Evolutionary conservation across 2,888 invertebrate species (phyloP).

Genomic region (Lapara coniferarum): DNA sequence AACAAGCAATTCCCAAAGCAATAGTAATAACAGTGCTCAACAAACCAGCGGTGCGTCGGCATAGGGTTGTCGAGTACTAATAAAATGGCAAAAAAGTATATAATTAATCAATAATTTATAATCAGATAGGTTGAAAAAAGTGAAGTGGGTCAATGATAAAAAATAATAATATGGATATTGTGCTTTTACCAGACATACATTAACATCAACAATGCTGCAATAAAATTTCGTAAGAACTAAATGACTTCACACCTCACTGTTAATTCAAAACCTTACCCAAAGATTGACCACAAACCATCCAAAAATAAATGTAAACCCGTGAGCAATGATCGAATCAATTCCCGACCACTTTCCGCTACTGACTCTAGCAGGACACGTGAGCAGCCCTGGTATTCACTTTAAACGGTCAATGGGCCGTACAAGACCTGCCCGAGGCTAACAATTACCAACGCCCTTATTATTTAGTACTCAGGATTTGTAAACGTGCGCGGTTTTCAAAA

Average conservation of each 20-base stretch:
- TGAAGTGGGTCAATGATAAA: no score
- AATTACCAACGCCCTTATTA: conserved; percentile 56
- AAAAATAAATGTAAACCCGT: conserved; percentile 13
- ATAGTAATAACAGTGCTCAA: conserved; percentile 45
- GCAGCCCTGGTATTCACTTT: conserved; percentile 42
- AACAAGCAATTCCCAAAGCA: conserved; percentile 44
- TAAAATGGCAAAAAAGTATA: conserved; percentile 17
- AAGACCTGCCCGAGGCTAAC: conserved; percentile 54
- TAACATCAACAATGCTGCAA: background rate
- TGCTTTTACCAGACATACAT: no score
- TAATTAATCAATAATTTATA: background rate
- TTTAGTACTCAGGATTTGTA: conserved; percentile 23
- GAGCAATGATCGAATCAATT: conserved; percentile 14
- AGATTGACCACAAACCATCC: conserved; percentile 5
- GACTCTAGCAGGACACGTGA: background rate
- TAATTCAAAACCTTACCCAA: background rate
- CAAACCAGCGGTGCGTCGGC: conserved; percentile 42
- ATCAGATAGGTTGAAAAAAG: no score
- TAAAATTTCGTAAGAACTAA: background rate
- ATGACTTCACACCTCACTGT: background rate
- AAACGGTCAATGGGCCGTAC: conserved; percentile 57
- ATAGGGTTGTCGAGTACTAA: conserved; percentile 50
- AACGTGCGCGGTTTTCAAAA: background rate
- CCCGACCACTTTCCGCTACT: conserved; percentile 13
- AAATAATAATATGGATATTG: no score